Evolutionary conservation across 2,888 invertebrate species (phyloP).

Genomic region (Plusia festucae): DNA sequence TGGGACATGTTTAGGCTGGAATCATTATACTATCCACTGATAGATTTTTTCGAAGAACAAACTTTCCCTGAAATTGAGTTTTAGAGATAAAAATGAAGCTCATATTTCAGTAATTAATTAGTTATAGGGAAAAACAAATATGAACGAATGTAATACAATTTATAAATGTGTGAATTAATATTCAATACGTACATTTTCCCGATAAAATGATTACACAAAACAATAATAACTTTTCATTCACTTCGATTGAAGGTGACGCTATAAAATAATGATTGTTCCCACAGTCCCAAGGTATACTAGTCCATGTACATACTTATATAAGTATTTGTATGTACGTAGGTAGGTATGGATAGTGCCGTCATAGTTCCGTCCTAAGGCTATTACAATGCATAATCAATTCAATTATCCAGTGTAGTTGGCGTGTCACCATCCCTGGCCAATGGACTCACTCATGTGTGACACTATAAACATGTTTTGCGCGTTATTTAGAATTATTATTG

Average conservation of each 20-base stretch:
- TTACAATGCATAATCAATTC: slow-evolving; percentile 65
- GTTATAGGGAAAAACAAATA: too few species aligned
- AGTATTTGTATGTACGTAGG: background rate
- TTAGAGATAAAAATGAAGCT: too few species aligned
- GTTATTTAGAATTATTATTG: background rate
- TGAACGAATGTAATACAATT: background rate
- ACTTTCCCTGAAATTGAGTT: too few species aligned
- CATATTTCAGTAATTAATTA: too few species aligned
- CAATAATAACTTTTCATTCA: background rate
- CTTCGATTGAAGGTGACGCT: background rate
- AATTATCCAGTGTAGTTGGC: slow-evolving; percentile 59
- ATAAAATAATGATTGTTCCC: slow-evolving; percentile 48
- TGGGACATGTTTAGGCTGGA: too few species aligned
- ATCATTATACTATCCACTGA: too few species aligned
- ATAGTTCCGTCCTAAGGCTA: slow-evolving; percentile 57
- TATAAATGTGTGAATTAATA: background rate
- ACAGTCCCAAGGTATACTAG: slow-evolving; percentile 55
- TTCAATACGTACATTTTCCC: background rate
- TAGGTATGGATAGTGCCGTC: slow-evolving; percentile 45
- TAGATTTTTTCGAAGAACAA: too few species aligned
- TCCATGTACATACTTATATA: slow-evolving; percentile 36
- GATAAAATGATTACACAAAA: background rate
- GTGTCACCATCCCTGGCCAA: slow-evolving; percentile 53
- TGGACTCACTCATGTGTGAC: slow-evolving; percentile 7
- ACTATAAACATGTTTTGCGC: slow-evolving; percentile 11